A percentile compares a stretch with the other conserved stretches of the same genome.
phyloP scores from a whole-genome alignment of 2,113 vertebrate genomes.

The Phocoena phocoena region DNA sequence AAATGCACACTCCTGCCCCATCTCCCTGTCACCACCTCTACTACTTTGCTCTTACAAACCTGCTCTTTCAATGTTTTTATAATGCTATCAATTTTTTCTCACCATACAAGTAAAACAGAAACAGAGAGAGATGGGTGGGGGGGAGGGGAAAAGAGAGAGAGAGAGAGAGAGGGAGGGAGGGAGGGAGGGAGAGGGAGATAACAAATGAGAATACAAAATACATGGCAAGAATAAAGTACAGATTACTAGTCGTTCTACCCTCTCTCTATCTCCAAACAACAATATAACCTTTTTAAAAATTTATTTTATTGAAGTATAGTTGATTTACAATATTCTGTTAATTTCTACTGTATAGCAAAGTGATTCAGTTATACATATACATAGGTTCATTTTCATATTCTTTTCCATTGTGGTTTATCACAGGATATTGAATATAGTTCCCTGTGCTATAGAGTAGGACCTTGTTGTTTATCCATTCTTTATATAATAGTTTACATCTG shows the following conservation, averaged over 20 bases:
- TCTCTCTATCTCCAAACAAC: background rate
- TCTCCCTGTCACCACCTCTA: background rate
- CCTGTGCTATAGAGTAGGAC: background rate
- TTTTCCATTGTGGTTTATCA: background rate
- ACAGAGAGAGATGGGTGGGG: background rate
- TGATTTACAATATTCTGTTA: background rate
- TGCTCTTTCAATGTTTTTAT: background rate
- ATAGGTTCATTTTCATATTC: background rate
- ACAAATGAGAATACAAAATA: background rate
- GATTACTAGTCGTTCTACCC: background rate
- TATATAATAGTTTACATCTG: background rate
- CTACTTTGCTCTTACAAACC: background rate
- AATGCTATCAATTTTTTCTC: background rate
- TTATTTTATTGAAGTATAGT: background rate
- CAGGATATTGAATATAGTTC: background rate
- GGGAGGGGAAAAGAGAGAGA: background rate
- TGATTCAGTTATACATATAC: background rate
- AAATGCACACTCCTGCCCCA: background rate
- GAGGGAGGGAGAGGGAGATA: background rate
- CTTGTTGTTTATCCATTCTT: background rate
- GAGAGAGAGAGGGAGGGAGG: too few species aligned
- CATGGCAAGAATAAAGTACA: background rate
- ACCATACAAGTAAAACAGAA: background rate
- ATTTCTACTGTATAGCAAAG: background rate
- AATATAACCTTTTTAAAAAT: background rate